These are phyloP conservation scores for Epinephelus coioides DNA, from an alignment of 2,797 vertebrate species.

Conservation along the genomic window DNA sequence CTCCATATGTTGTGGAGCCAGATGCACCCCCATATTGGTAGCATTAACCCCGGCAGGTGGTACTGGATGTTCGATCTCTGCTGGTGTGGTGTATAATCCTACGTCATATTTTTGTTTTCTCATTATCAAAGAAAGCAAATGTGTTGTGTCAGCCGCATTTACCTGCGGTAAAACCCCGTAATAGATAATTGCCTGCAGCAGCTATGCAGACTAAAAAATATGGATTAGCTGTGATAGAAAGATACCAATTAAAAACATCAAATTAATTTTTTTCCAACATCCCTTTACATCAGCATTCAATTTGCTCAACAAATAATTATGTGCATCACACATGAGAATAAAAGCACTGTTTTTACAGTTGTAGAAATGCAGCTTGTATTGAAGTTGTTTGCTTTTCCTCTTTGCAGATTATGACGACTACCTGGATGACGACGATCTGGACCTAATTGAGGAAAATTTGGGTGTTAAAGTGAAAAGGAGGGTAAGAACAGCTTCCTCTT, in stretches of 20 bases:
- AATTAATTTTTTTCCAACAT: too few species aligned
- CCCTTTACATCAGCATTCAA: not conserved
- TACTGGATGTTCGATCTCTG: conserved; percentile 11
- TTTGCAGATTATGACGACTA: conserved; percentile 92
- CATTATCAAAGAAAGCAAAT: not conserved
- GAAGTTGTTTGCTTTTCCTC: conserved; percentile 16
- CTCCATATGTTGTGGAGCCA: conserved; percentile 12
- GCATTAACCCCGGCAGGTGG: not conserved
- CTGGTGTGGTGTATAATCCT: not conserved
- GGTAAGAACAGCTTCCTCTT: conserved; percentile 77
- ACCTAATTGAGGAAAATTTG: conserved; percentile 98
- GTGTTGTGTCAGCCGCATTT: not conserved
- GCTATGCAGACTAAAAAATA: not conserved
- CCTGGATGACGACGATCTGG: conserved; percentile 98
- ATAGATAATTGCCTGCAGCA: not conserved
- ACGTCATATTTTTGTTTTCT: not conserved
- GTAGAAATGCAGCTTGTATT: not conserved
- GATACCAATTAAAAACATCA: not conserved
- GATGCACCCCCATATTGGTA: conserved; percentile 11
- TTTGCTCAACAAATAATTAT: not conserved
- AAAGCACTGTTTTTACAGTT: not conserved
- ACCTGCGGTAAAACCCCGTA: not conserved
- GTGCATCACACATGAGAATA: not conserved
- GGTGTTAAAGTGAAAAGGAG: conserved; percentile 98
- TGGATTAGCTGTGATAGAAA: not conserved